These are phyloP conservation scores for Anguilla obscura DNA, from an alignment of 2,797 vertebrate species.

Conservation along the genomic window DNA sequence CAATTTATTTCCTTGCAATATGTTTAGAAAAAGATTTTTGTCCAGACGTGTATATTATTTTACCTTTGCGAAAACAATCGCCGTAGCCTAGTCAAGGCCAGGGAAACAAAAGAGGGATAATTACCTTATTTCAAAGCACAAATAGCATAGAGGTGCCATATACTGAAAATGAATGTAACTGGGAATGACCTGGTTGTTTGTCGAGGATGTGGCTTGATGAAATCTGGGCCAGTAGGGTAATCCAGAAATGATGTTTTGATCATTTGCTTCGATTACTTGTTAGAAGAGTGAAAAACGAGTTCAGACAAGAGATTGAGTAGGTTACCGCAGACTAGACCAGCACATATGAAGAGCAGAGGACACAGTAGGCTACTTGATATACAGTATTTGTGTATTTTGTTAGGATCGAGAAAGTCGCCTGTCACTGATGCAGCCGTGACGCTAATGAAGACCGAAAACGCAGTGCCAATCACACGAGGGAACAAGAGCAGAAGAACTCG, in stretches of 20 bases:
- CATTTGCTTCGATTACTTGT: not conserved
- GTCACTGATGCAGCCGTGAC: not conserved
- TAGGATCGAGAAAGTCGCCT: not conserved
- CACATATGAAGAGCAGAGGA: not conserved
- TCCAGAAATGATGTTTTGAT: not conserved
- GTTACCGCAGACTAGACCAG: not conserved
- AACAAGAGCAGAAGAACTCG: constrained; percentile 60
- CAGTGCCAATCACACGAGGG: not conserved
- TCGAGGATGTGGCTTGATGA: not conserved
- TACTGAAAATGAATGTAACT: not conserved
- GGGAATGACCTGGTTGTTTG: not conserved
- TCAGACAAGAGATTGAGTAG: not conserved
- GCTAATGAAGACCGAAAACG: not conserved
- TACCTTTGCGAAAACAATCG: not conserved
- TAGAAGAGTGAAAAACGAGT: not conserved
- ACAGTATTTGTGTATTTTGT: not conserved
- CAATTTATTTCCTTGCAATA: not conserved
- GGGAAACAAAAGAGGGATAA: not conserved
- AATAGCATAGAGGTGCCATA: not conserved
- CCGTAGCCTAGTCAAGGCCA: not conserved
- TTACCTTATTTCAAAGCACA: not conserved
- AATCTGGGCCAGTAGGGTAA: not conserved
- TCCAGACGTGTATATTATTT: not conserved
- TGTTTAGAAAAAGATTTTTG: not conserved
- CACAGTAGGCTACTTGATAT: not conserved